These are phyloP conservation scores for Polydrusus cervinus DNA, from an alignment of 2,888 invertebrate genomes.

Conservation along the genomic window DNA sequence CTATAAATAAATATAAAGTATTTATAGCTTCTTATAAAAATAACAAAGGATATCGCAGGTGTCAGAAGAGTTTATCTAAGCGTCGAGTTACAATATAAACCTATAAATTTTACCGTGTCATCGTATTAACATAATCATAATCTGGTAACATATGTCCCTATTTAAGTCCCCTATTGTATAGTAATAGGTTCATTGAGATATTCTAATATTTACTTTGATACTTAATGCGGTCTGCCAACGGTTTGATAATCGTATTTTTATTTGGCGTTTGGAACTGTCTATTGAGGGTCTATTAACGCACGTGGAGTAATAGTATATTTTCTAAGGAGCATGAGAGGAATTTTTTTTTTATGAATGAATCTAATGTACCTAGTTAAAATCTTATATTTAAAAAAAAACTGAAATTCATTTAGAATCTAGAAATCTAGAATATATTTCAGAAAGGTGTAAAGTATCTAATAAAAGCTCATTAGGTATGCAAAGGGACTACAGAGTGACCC, in stretches of 20 bases:
- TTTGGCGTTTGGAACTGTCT: constrained; percentile 13
- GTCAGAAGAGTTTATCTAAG: constrained; percentile 35
- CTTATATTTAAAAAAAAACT: too few relatives aligned
- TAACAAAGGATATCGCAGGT: constrained; percentile 30
- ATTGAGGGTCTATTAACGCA: background rate
- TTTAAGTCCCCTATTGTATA: constrained; percentile 41
- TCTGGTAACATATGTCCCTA: constrained; percentile 45
- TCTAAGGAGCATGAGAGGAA: too few relatives aligned
- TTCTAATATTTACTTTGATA: constrained; percentile 30
- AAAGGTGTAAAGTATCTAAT: too few relatives aligned
- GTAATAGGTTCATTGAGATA: constrained; percentile 39
- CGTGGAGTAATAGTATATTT: too few relatives aligned
- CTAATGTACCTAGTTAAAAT: too few relatives aligned
- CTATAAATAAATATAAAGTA: constrained; percentile 6
- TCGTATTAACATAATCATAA: constrained; percentile 45
- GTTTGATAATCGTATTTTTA: constrained; percentile 15
- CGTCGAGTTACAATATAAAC: constrained; percentile 41
- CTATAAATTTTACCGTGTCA: constrained; percentile 36
- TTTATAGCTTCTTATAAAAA: constrained; percentile 15
- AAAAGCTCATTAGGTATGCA: too few relatives aligned
- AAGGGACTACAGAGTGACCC: too few relatives aligned
- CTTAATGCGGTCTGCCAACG: constrained; percentile 24
- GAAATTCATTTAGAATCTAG: too few relatives aligned
- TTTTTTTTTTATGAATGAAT: too few relatives aligned
- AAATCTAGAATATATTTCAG: too few relatives aligned